Conservation (phyloP, 2,888 invertebrate genomes). For the Mythimna ferrago region DNA sequence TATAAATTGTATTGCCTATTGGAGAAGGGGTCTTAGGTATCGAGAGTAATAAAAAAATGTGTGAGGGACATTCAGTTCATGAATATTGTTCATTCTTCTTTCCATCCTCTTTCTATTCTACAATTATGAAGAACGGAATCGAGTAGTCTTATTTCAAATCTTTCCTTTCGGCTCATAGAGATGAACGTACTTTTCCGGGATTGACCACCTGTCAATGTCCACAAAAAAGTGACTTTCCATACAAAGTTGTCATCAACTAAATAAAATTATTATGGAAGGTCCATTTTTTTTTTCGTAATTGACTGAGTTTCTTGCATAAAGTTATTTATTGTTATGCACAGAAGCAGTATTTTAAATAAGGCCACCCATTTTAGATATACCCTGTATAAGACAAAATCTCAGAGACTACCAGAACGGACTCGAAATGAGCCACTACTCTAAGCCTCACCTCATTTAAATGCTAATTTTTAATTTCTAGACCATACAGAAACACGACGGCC, state of each 20-base stretch:
- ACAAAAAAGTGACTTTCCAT: too few species aligned
- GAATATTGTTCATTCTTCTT: not conserved
- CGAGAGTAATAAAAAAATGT: not conserved
- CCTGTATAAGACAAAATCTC: constrained; percentile 4
- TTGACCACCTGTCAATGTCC: too few species aligned
- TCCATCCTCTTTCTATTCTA: not conserved
- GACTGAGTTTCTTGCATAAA: too few species aligned
- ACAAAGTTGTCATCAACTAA: too few species aligned
- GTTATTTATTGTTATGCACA: too few species aligned
- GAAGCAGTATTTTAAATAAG: too few species aligned
- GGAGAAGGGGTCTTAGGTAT: not conserved
- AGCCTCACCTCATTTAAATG: constrained; percentile 35
- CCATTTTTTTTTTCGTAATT: too few species aligned
- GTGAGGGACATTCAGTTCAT: not conserved
- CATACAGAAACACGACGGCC: constrained; percentile 21
- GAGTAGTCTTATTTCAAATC: too few species aligned
- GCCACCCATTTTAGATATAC: too few species aligned
- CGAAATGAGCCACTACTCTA: constrained; percentile 21
- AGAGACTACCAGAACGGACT: not conserved
- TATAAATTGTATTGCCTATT: constrained; percentile 13
- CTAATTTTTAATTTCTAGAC: constrained; percentile 26
- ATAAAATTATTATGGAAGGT: too few species aligned
- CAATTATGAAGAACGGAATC: not conserved
- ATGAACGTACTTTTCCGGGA: too few species aligned
- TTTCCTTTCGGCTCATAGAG: too few species aligned